A percentile compares a stretch with the other conserved stretches of the same genome.
These are phyloP conservation scores for Pseudomyrmex cubaensis DNA, from an alignment of 1,140 invertebrate genomes.

Conservation along the genomic window DNA sequence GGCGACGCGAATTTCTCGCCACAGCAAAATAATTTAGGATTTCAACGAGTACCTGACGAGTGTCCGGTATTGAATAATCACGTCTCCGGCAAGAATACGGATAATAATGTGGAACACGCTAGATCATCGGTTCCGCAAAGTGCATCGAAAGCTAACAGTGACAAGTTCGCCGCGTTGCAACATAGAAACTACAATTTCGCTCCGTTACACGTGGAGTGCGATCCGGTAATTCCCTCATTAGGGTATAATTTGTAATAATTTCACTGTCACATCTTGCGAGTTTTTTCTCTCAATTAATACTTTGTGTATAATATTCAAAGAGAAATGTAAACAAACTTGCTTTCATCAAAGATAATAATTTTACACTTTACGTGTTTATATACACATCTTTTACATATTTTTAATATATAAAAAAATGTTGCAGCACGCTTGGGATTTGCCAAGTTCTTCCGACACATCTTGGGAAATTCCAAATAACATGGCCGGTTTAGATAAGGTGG, in stretches of 20 bases:
- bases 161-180: slow-evolving; percentile 16
- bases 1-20: slow-evolving; percentile 4
- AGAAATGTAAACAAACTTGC: too few species aligned
- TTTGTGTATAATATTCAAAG: not conserved
- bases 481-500: slow-evolving; percentile 87
- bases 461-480: slow-evolving; percentile 85
- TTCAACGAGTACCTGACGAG: slow-evolving; percentile 35
- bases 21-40: slow-evolving; percentile 35
- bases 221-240: slow-evolving; percentile 84
- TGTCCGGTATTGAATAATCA: slow-evolving; percentile 25
- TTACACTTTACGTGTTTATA: not conserved
- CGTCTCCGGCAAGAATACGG: not conserved
- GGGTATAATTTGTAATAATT: not conserved
- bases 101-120: slow-evolving; percentile 13
- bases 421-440: slow-evolving; percentile 89
- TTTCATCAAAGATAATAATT: too few species aligned
- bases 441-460: slow-evolving; percentile 80
- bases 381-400: not conserved
- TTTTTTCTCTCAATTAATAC: not conserved
- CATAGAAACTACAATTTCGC: slow-evolving; percentile 65
- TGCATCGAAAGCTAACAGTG: not conserved
- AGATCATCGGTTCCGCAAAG: slow-evolving; percentile 24
- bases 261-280: not conserved
- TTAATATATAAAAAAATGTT: slow-evolving; percentile 55
- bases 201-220: slow-evolving; percentile 88